Evolutionary conservation across 2,888 invertebrate species (phyloP), one percentile per base, ranked within the genome.

Genomic region (Merodon equestris): DNA sequence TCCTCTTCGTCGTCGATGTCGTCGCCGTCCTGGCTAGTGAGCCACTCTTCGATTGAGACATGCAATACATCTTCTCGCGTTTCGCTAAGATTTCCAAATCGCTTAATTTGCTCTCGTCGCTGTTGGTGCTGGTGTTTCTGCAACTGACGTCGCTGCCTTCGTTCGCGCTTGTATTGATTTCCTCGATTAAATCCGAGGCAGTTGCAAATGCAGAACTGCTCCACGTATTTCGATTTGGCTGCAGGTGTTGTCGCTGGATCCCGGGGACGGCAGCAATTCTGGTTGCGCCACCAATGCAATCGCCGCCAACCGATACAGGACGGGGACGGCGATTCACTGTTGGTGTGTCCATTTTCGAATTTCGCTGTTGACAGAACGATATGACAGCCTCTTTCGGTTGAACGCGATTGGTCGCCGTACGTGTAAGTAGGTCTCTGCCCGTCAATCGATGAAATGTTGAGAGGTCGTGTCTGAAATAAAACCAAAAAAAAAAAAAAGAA

Each of bases 21-120:
- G 81, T 87, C 84, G 81, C 85, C 86, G 81, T 87, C 87, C 76
- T 88, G 86, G 82, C 88, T 88, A 83, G 88, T 86, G 84, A 88
- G 86, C 88, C 88, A 88, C 87, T 89, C 89, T 84, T 89, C 89
- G 84, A 88, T 88, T 88, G 89, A 88, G 88, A 89, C 88, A 86
- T 89, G 89, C 85, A 89, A 77, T 86, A 89, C 85, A 87, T 89
- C 89, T 88, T 89, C 88, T 89, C 89, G 83, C 86, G 89, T 87
- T 85, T 89, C 88, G 92, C 92, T 90, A 92, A 90, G 89, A 92
- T 91, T 89, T 92, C 92, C 91, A 92, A 91, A 91, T 92, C 92
- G 90, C 90, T 91, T 90, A 89, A 86, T 84, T 86, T 88, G 88
- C 76, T 88, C 86, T 82, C 88, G 84, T 84, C 88, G 86, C 83